Base-by-base conservation (phyloP, 2,888 invertebrate species). In the Habrosyne pyritoides region DNA sequence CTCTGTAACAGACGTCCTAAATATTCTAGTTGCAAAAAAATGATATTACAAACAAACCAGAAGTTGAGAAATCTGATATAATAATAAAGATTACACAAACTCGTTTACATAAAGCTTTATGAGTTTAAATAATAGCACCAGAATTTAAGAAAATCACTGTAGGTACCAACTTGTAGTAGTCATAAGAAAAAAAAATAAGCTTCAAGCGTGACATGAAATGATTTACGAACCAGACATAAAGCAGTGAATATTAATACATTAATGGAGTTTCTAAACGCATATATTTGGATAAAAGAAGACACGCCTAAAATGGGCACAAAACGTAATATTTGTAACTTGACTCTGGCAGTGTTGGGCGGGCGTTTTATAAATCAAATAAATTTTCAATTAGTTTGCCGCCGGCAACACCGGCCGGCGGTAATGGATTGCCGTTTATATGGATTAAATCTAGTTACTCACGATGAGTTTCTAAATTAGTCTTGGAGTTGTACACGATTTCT, bases 311-410 rank as follows among this genome's bases (percentile, higher is more conserved):
- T 42, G 7, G 18, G 18, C 2, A 18, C 42, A 14, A 18, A 42
- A 18, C 14, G 48, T 49, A 14, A 49, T 49, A 49, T 49, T 49
- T 14, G 26, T 49, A 49, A 49, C 26, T 24, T 12, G 48, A 49
- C 22, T n/a, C 28, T 28, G 18, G 42, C 42, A 42, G 42, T n/a
- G 42, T 18, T 30, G 26, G 60, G 57, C 69, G 67, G 67, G 59
- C 42, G 57, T 56, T 69, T 65, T 69, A 72, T 76, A 77, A 80
- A 80, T 77, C 77, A 73, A 78, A 75, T 73, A 66, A 67, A 70
- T 69, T 73, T 72, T 69, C 71, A 71, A 72, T 67, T 65, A 69
- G 59, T 62, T 53, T 42, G 14, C 18, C 42, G 42, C 42, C 18
- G 42, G 42, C 42, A 42, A 42, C 42, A 18, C 62, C 64, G 62